A percentile compares a stretch with the other conserved stretches of the same genome.
phyloP scores from a whole-genome alignment of 2,113 vertebrate species.

The Coreoperca whiteheadi region DNA sequence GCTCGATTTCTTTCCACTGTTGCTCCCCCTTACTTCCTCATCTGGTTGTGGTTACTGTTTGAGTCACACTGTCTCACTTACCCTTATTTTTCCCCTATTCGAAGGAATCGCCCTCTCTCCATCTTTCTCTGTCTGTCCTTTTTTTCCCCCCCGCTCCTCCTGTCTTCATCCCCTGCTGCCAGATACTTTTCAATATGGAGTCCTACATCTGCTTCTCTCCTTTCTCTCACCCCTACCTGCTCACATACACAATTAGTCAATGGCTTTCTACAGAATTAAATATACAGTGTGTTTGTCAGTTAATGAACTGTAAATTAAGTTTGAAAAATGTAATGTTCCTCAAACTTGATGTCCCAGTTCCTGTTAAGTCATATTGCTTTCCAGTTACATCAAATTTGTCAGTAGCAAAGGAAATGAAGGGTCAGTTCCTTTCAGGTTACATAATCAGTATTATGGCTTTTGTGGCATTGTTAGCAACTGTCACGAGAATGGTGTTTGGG shows the following conservation, averaged over 20 bases:
- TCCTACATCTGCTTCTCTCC: slow-evolving; percentile 51
- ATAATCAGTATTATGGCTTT: neutral
- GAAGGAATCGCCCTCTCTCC: neutral
- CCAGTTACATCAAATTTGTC: neutral
- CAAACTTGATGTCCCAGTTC: neutral
- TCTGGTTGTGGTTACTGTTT: slow-evolving; percentile 78
- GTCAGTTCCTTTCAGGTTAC: neutral
- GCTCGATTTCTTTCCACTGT: slow-evolving; percentile 62
- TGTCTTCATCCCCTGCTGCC: slow-evolving; percentile 29
- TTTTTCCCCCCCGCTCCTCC: neutral
- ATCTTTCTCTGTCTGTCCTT: slow-evolving; percentile 26
- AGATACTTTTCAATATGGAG: slow-evolving; percentile 50
- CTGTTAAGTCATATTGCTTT: neutral
- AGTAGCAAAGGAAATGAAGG: neutral
- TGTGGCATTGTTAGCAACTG: neutral
- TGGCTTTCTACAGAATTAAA: neutral
- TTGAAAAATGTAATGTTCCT: neutral
- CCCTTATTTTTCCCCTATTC: slow-evolving; percentile 25
- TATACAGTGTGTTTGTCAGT: neutral
- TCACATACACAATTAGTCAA: slow-evolving; percentile 13
- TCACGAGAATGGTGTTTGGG: neutral
- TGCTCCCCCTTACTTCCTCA: slow-evolving; percentile 54
- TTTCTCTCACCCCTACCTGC: slow-evolving; percentile 13
- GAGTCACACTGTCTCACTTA: slow-evolving; percentile 49
- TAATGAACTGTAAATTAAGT: neutral